Conservation (phyloP, 2,113 vertebrate species). For the Meles meles region DNA sequence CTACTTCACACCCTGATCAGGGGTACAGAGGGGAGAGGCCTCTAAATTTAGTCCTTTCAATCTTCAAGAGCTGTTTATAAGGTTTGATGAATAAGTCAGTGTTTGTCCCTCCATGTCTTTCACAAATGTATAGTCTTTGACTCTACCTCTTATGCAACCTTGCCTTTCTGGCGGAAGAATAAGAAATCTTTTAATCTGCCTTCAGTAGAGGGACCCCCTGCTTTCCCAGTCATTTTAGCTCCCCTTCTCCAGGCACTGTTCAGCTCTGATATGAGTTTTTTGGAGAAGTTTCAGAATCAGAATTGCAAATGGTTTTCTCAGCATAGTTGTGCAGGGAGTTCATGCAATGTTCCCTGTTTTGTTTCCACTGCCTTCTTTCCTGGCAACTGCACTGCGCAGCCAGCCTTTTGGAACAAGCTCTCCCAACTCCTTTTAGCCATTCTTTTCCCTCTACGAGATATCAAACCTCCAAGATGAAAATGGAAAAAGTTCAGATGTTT, state of each 20-base stretch:
- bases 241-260: neutral
- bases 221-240: neutral
- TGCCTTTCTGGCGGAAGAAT: neutral
- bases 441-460: conserved; percentile 37
- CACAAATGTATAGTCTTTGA: neutral
- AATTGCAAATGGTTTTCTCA: conserved; percentile 33
- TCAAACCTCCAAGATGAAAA: conserved; percentile 19
- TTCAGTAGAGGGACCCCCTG: neutral
- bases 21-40: neutral
- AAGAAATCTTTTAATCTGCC: neutral
- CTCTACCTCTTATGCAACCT: neutral
- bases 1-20: neutral
- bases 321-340: neutral
- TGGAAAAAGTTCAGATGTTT: neutral
- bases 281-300: conserved; percentile 16
- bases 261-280: conserved; percentile 15
- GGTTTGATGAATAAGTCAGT: neutral
- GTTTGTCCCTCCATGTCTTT: neutral
- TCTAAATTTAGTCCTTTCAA: neutral
- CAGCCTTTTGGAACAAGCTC: conserved; percentile 24
- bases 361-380: neutral
- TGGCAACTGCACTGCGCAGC: neutral
- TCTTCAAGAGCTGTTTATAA: neutral
- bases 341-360: conserved; percentile 26
- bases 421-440: neutral